phyloP scores from a whole-genome alignment of 2,888 invertebrate genomes.

The Nomada fucata region DNA sequence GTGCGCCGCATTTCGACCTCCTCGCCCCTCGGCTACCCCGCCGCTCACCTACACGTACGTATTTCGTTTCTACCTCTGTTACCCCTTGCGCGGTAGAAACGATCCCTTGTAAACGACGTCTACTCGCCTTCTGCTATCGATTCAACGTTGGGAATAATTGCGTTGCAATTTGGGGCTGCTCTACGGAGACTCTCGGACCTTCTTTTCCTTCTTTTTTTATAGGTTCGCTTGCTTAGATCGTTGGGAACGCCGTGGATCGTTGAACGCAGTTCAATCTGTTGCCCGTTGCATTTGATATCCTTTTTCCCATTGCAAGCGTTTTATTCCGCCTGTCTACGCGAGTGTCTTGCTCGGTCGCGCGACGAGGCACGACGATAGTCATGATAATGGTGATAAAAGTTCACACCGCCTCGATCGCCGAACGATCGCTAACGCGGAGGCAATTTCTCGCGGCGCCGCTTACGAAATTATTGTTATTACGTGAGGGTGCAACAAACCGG shows the following conservation, averaged over 20 bases:
- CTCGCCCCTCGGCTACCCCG: background rate
- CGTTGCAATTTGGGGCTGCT: background rate
- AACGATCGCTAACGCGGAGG: background rate
- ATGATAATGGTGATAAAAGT: too few relatives aligned
- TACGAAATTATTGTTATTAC: slow-evolving; percentile 47
- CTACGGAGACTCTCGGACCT: background rate
- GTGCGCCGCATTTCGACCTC: slow-evolving; percentile 56
- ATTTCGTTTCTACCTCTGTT: background rate
- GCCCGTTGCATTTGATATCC: too few relatives aligned
- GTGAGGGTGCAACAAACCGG: slow-evolving; percentile 37
- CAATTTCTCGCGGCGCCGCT: background rate
- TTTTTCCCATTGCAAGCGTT: too few relatives aligned
- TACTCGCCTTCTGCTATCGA: slow-evolving; percentile 31
- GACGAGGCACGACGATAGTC: too few relatives aligned
- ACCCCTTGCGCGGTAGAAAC: background rate
- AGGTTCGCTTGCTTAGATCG: too few relatives aligned
- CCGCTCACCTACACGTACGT: background rate
- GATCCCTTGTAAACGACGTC: slow-evolving; percentile 33
- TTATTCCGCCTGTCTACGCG: too few relatives aligned
- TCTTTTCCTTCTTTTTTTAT: background rate
- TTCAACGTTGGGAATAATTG: slow-evolving; percentile 33
- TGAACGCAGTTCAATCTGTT: too few relatives aligned
- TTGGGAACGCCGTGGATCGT: too few relatives aligned
- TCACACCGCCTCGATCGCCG: background rate
- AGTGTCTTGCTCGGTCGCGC: too few relatives aligned